phyloP scores from a whole-genome alignment of 1,140 invertebrate species.

The Drosophila auraria region DNA sequence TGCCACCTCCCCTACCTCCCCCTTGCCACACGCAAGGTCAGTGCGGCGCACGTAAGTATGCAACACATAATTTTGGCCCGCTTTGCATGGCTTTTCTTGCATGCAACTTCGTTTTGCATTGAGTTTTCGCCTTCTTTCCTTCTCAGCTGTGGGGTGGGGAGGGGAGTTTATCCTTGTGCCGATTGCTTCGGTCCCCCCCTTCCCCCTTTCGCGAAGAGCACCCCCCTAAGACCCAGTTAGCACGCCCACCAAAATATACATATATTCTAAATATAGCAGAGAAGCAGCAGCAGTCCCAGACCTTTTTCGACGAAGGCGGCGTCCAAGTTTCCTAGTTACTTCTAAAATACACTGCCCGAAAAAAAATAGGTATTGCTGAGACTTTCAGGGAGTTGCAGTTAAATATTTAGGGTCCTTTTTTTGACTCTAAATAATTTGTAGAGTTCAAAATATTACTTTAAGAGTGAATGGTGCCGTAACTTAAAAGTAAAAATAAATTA shows the following conservation, averaged over 20 bases:
- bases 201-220: not conserved
- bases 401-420: not conserved
- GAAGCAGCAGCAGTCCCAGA: conserved; percentile 22
- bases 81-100: conserved; percentile 57
- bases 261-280: conserved; percentile 48
- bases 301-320: conserved; percentile 3
- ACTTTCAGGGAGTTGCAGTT: not conserved
- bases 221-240: conserved; percentile 20
- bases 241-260: conserved; percentile 26
- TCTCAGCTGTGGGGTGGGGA: not conserved
- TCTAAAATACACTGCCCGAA: not conserved
- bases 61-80: conserved; percentile 75
- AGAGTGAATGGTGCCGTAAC: no score
- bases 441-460: not conserved
- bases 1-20: no score
- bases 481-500: no score
- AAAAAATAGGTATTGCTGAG: not conserved
- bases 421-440: not conserved
- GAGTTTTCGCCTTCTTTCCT: conserved; percentile 4
- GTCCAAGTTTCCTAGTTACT: conserved; percentile 15
- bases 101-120: conserved; percentile 48
- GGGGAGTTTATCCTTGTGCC: conserved; percentile 58
- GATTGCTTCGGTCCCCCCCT: conserved; percentile 28
- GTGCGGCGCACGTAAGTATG: conserved; percentile 77
- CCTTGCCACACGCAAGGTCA: conserved; percentile 68